Base-by-base conservation (phyloP, 2,113 vertebrate genomes). In the Meriones unguiculatus region DNA sequence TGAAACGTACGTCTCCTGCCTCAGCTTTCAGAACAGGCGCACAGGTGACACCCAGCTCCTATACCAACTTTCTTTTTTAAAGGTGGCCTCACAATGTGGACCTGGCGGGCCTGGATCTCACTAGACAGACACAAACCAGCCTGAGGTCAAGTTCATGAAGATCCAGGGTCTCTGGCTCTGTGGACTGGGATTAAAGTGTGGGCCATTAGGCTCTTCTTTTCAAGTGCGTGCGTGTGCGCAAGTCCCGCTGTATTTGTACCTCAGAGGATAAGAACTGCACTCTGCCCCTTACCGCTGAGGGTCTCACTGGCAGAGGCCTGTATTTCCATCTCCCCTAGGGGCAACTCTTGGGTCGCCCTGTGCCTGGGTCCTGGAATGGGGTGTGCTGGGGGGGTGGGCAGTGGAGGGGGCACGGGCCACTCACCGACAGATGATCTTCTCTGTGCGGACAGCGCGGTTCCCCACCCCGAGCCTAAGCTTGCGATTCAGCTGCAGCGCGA, bases 371-470 rank as follows among this genome's bases (percentile, higher is more conserved):
- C 6, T 9, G 35, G 67, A 38, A 46, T 59, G 32, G 25, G 22
- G 10, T 18, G 15, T n/a, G 41, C 2, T n/a, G n/a, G 0, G 41
- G 32, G 24, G 17, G 11, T 5, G 38, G 15, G 69, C 69, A 5
- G 30, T 25, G n/a, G 17, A 10, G 13, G 0, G 9, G 62, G 10
- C 5, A 18, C 25, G 69, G 1, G 0, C 1, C 18, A 10, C 97
- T 90, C 72, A 99, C 99, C 99, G 99, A 98, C 99, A 99, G 96
- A 99, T 99, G 97, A 99, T 99, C 96, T 98, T 98, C 95, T 99
- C 99, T 0, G 99, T 99, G 35, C 99, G 99, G 13, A 99, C 95
- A 30, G 99, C 98, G 0, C 99, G 98, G 82, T 99, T 99, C 69
- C 98, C 98, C 87, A 99, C 98, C 22, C 99, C 99, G 0, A 99